Percentiles rank a stretch among this genome's conserved stretches.
Evolutionary conservation across 2,888 invertebrate genomes (phyloP).

Genomic region (Tinea trinotella): DNA sequence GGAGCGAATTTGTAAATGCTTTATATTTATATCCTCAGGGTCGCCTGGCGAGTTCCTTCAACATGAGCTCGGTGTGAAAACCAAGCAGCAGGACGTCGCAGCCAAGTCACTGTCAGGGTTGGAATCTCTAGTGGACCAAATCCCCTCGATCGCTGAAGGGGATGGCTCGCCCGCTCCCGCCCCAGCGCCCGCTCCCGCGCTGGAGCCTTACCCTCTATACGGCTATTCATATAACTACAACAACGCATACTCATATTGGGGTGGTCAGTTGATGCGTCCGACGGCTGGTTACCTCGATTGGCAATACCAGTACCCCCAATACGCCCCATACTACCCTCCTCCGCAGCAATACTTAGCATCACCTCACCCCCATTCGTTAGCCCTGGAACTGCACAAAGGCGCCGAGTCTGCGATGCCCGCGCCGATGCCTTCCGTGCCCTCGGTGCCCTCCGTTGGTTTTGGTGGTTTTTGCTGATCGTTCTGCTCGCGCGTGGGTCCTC

Average conservation of each 20-base stretch:
- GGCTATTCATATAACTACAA: constrained; percentile 40
- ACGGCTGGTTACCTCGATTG: constrained; percentile 62
- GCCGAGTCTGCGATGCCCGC: constrained; percentile 56
- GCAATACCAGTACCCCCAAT: constrained; percentile 63
- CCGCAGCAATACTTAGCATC: constrained; percentile 38
- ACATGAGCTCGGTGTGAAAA: constrained; percentile 54
- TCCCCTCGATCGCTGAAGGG: constrained; percentile 88
- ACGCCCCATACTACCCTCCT: constrained; percentile 50
- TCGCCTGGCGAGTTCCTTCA: constrained; percentile 20
- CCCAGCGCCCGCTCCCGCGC: constrained; percentile 27
- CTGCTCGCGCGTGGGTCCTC: neutral
- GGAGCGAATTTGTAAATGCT: too few species aligned
- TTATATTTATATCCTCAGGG: constrained; percentile 22
- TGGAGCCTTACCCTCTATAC: constrained; percentile 44
- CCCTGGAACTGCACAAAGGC: constrained; percentile 61
- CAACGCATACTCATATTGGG: constrained; percentile 48
- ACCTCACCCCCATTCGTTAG: constrained; percentile 43
- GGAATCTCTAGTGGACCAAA: constrained; percentile 92
- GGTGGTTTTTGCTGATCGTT: constrained; percentile 60
- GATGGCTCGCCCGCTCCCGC: constrained; percentile 27
- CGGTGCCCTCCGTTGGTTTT: constrained; percentile 65
- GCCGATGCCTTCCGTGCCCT: constrained; percentile 50
- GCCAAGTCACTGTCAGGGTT: constrained; percentile 89
- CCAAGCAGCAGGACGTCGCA: constrained; percentile 79
- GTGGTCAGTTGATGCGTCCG: constrained; percentile 61